Percentiles rank a stretch among this genome's conserved stretches.
Evolutionary conservation across 2,113 vertebrate genomes (phyloP).

Genomic region (Hyperoodon ampullatus): DNA sequence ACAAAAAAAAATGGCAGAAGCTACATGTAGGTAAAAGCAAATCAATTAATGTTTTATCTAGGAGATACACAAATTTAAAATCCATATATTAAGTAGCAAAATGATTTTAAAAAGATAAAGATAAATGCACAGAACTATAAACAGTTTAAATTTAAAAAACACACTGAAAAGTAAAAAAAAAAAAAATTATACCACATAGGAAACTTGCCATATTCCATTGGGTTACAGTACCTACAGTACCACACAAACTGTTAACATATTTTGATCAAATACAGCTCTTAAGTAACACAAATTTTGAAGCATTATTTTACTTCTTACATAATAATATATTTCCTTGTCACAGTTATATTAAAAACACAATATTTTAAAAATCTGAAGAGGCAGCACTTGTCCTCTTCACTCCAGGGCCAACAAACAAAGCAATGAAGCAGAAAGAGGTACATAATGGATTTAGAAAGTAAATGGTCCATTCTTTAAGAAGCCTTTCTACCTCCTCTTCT

Average conservation of each 20-base stretch:
- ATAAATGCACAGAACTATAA: slow-evolving; percentile 54
- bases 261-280: slow-evolving; percentile 43
- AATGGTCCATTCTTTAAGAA: slow-evolving; percentile 86
- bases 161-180: slow-evolving; percentile 52
- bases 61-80: slow-evolving; percentile 57
- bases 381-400: slow-evolving; percentile 82
- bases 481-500: slow-evolving; percentile 74
- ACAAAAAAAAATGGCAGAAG: background rate
- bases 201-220: slow-evolving; percentile 50
- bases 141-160: slow-evolving; percentile 56
- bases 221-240: background rate
- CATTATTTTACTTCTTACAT: slow-evolving; percentile 53
- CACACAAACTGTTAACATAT: slow-evolving; percentile 47
- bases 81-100: slow-evolving; percentile 6
- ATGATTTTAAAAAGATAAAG: background rate
- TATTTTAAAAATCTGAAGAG: slow-evolving; percentile 81
- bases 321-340: slow-evolving; percentile 64
- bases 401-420: slow-evolving; percentile 86
- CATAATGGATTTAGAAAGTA: slow-evolving; percentile 87
- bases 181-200: background rate
- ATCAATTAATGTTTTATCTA: slow-evolving; percentile 51
- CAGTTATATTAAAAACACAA: slow-evolving; percentile 71
- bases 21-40: slow-evolving; percentile 52
- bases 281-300: slow-evolving; percentile 46
- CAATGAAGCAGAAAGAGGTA: slow-evolving; percentile 87